Percentiles rank a stretch among this genome's conserved stretches.
Conservation (phyloP, 2,888 invertebrate genomes). For the Ichneumon xanthorius region DNA sequence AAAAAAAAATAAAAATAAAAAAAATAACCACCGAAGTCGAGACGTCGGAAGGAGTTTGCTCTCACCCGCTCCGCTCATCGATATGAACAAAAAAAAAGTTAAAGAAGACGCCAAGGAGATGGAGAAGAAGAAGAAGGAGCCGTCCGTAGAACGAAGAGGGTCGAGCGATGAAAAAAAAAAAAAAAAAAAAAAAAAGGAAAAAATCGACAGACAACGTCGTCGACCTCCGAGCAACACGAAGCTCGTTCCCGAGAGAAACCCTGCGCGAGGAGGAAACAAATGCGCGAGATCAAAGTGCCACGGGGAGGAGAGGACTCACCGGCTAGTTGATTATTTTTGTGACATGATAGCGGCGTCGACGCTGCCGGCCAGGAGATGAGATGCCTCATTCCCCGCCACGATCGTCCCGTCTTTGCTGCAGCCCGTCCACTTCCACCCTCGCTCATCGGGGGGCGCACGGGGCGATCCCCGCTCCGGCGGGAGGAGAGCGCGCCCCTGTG, state of each 20-base stretch:
- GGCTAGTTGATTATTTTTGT: constrained; percentile 85
- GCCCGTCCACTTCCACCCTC: constrained; percentile 55
- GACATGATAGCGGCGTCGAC: constrained; percentile 79
- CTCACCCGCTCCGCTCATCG: constrained; percentile 59
- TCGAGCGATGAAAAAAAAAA: constrained; percentile 30
- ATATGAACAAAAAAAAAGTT: constrained; percentile 51
- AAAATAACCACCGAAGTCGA: constrained; percentile 76
- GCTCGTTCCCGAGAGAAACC: constrained; percentile 39
- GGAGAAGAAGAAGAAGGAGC: constrained; percentile 46
- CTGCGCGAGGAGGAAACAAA: constrained; percentile 80
- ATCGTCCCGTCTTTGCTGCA: constrained; percentile 62
- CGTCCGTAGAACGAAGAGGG: constrained; percentile 1
- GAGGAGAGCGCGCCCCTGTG: constrained; percentile 36
- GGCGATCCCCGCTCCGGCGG: constrained; percentile 61
- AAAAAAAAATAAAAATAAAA: constrained; percentile 68
- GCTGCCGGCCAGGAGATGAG: constrained; percentile 78
- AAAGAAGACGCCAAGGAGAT: constrained; percentile 42
- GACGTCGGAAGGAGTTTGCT: constrained; percentile 77
- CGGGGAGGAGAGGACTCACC: constrained; percentile 76
- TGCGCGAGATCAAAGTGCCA: constrained; percentile 83
- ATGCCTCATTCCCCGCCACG: constrained; percentile 74
- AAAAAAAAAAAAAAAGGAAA: constrained; percentile 30
- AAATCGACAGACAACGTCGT: constrained; percentile 59
- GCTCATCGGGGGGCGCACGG: constrained; percentile 32
- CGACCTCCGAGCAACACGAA: constrained; percentile 27